Evolutionary conservation across 37 sponge, comb jelly and placozoan genomes (phyloP).

Genomic region (Diacarnus erythraeanus): DNA sequence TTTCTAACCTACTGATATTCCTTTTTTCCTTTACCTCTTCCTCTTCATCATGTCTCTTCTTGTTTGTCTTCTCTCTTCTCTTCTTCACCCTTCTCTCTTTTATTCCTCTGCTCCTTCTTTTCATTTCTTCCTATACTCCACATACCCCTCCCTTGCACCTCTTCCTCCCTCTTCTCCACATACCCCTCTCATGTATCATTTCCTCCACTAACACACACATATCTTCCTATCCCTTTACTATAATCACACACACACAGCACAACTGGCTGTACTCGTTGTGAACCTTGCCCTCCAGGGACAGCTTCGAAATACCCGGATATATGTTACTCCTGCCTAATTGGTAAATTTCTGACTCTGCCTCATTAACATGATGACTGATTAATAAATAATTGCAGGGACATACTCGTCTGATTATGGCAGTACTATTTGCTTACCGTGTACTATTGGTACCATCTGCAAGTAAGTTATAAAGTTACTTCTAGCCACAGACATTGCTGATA

Average conservation of each 20-base stretch:
- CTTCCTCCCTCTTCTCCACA: too few relatives aligned
- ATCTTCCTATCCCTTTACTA: neutral
- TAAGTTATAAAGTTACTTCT: neutral
- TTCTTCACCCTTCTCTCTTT: too few relatives aligned
- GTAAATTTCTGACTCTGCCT: neutral
- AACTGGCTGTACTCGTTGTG: neutral
- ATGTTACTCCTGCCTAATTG: neutral
- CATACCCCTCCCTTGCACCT: too few relatives aligned
- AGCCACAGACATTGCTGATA: too few relatives aligned
- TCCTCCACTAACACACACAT: too few relatives aligned
- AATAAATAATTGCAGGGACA: neutral
- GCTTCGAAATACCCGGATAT: neutral
- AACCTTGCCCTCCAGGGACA: neutral
- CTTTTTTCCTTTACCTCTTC: too few relatives aligned
- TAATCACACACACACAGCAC: neutral
- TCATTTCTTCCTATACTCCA: too few relatives aligned
- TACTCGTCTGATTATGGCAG: neutral
- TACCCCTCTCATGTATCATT: too few relatives aligned
- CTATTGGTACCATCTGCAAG: neutral
- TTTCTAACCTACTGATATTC: neutral
- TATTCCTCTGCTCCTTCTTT: too few relatives aligned
- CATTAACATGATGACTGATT: too few relatives aligned
- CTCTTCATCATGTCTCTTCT: too few relatives aligned
- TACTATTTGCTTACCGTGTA: neutral
- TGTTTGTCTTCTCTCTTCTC: too few relatives aligned